Percentiles rank a stretch among this genome's conserved stretches.
phyloP scores from a whole-genome alignment of 2,797 vertebrate species.

The Enteromius argenteus region DNA sequence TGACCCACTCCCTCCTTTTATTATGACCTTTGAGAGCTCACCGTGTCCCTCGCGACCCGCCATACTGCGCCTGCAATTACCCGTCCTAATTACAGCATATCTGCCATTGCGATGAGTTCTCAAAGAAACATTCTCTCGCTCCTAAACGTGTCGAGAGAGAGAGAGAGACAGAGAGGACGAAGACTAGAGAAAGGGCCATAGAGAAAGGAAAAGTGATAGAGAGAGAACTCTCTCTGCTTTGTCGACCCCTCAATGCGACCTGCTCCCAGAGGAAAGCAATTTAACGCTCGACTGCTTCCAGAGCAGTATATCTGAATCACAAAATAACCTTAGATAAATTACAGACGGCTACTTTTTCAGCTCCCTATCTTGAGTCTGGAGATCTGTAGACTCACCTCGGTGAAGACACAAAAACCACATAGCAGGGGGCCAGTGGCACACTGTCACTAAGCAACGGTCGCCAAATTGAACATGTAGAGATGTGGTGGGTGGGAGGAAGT shows the following conservation, averaged over 20 bases:
- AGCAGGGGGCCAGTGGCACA: conserved; percentile 67
- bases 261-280: conserved; percentile 87
- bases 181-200: conserved; percentile 45
- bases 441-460: conserved; percentile 73
- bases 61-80: conserved; percentile 62
- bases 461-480: conserved; percentile 54
- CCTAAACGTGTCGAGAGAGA: conserved; percentile 60
- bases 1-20: conserved; percentile 35
- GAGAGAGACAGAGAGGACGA: conserved; percentile 46
- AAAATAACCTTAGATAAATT: conserved; percentile 85
- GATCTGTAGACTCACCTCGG: conserved; percentile 74
- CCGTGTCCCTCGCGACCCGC: conserved; percentile 58
- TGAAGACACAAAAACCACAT: conserved; percentile 73
- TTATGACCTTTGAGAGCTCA: conserved; percentile 69
- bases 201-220: conserved; percentile 47
- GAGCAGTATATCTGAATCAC: conserved; percentile 81
- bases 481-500: conserved; percentile 44
- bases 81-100: conserved; percentile 75
- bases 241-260: conserved; percentile 77
- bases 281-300: conserved; percentile 83
- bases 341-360: conserved; percentile 74
- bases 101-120: conserved; percentile 74
- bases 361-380: conserved; percentile 74
- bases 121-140: conserved; percentile 67
- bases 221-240: conserved; percentile 66